Evolutionary conservation across 2,113 vertebrate genomes (phyloP).

Genomic region (Danio rerio): DNA sequence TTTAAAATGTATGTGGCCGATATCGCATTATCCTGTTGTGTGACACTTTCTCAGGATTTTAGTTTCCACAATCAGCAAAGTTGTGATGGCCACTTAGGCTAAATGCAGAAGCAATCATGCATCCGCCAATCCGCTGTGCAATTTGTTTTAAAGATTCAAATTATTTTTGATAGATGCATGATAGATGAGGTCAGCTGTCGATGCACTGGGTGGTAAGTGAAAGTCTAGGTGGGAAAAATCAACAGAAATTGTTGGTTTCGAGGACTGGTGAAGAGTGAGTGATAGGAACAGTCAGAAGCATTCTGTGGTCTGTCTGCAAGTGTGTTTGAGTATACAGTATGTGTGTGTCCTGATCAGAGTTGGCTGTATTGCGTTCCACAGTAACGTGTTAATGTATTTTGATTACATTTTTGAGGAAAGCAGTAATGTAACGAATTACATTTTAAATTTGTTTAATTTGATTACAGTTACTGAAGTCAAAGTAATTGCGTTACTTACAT

Average conservation of each 20-base stretch:
- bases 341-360: neutral
- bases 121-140: too few relatives aligned
- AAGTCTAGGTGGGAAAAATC: neutral
- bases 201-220: neutral
- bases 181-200: neutral
- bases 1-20: too few relatives aligned
- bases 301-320: neutral
- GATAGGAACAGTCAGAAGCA: neutral
- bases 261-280: neutral
- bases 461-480: too few relatives aligned
- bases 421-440: too few relatives aligned
- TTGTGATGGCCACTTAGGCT: neutral
- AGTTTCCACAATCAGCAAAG: neutral
- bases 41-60: neutral
- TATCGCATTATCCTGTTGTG: too few relatives aligned
- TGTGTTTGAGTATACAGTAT: neutral
- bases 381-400: too few relatives aligned
- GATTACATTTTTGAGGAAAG: too few relatives aligned
- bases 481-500: too few relatives aligned
- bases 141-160: neutral
- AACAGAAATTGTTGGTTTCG: conserved; percentile 19
- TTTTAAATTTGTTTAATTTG: too few relatives aligned
- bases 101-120: neutral
- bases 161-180: neutral
- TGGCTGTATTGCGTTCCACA: too few relatives aligned